These are phyloP conservation scores for Acleris literana DNA, from an alignment of 2,888 invertebrate genomes.

Conservation along the genomic window DNA sequence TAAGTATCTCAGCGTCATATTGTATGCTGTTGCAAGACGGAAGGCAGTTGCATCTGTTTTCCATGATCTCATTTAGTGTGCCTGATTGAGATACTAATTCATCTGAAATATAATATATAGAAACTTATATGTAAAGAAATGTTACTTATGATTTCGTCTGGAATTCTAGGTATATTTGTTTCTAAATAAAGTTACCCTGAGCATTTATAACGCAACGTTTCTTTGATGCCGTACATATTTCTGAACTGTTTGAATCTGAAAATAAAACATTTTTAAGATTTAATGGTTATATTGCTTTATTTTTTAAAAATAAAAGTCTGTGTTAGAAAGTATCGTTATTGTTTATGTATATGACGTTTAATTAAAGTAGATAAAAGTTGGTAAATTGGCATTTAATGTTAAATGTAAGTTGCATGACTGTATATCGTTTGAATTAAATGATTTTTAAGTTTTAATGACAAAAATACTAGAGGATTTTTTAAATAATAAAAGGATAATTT, in stretches of 20 bases:
- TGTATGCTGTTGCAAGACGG: conserved; percentile 17
- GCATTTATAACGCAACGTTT: neutral
- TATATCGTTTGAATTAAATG: too few relatives aligned
- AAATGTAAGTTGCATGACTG: too few relatives aligned
- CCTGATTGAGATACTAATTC: neutral
- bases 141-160: neutral
- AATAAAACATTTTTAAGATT: neutral
- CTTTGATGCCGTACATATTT: neutral
- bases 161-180: neutral
- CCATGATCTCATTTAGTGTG: neutral
- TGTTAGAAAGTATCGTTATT: neutral
- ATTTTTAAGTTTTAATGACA: too few relatives aligned
- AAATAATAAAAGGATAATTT: too few relatives aligned
- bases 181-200: neutral
- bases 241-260: conserved; percentile 6
- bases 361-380: too few relatives aligned
- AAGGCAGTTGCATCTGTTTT: conserved; percentile 9
- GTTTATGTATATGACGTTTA: neutral
- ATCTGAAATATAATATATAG: neutral
- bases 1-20: conserved; percentile 24
- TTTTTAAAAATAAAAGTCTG: neutral
- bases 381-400: too few relatives aligned
- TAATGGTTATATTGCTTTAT: neutral
- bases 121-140: neutral
- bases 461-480: too few relatives aligned